These are phyloP conservation scores for Notechis scutatus DNA, from an alignment of 2,113 vertebrate species.

Conservation along the genomic window DNA sequence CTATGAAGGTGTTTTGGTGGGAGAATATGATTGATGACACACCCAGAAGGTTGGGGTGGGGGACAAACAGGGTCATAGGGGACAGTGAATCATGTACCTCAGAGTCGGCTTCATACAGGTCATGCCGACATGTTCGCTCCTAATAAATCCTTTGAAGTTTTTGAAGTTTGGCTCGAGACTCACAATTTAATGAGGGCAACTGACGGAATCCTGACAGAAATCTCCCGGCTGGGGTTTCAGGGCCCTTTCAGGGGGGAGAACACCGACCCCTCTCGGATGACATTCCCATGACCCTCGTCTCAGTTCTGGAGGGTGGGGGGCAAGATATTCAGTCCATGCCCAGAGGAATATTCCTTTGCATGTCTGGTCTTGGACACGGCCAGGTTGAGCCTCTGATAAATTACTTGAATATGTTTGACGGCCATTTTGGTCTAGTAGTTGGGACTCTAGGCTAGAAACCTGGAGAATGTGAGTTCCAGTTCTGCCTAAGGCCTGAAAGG, in stretches of 20 bases:
- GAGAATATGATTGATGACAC: too few relatives aligned
- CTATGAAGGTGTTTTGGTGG: too few relatives aligned
- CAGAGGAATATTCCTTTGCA: background rate
- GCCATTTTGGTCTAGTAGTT: background rate
- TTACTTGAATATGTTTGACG: background rate
- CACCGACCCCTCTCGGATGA: background rate
- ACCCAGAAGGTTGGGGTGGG: too few relatives aligned
- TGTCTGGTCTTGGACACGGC: fast-evolving
- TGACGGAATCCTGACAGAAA: too few relatives aligned
- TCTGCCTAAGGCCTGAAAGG: background rate
- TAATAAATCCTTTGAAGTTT: too few relatives aligned
- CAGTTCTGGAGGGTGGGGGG: background rate
- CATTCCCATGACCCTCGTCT: background rate
- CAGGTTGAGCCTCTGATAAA: background rate
- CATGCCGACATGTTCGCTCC: too few relatives aligned
- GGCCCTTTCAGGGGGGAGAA: background rate
- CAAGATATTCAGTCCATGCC: background rate
- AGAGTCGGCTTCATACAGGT: too few relatives aligned
- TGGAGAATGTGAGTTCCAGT: background rate
- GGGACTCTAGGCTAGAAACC: background rate
- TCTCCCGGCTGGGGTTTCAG: too few relatives aligned
- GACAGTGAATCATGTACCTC: too few relatives aligned
- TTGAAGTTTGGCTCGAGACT: too few relatives aligned
- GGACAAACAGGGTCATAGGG: too few relatives aligned
- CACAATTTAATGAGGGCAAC: too few relatives aligned